Evolutionary conservation across 2,797 vertebrate species (phyloP).

Genomic region (Sitta carolinensis): DNA sequence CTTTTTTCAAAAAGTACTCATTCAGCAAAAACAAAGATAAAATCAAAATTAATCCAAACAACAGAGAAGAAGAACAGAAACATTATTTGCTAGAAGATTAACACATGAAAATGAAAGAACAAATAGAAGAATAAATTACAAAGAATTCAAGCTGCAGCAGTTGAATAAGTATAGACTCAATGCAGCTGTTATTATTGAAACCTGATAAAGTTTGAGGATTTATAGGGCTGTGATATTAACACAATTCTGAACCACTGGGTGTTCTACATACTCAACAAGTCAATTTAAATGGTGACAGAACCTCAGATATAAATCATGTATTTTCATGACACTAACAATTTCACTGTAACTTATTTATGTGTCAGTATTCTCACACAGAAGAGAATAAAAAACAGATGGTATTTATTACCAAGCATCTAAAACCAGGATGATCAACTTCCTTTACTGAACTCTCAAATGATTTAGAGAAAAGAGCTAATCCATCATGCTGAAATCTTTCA

Average conservation of each 20-base stretch:
- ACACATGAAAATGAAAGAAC: not conserved
- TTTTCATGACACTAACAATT: not conserved
- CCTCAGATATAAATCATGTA: not conserved
- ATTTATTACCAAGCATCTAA: not conserved
- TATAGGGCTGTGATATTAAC: not conserved
- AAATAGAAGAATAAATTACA: not conserved
- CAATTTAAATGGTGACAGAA: not conserved
- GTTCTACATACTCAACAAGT: not conserved
- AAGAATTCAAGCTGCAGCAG: not conserved
- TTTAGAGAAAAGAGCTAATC: not conserved
- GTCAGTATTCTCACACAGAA: not conserved
- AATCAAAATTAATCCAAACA: not conserved
- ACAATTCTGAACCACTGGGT: not conserved
- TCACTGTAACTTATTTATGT: not conserved
- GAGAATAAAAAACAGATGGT: not conserved
- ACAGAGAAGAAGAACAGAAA: not conserved
- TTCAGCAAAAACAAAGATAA: not conserved
- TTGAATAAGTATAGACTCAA: not conserved
- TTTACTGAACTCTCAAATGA: not conserved
- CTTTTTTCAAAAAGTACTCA: not conserved
- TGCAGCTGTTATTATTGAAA: not conserved
- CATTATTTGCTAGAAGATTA: not conserved
- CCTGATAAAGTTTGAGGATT: not conserved
- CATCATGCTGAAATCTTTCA: not conserved
- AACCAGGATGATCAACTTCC: not conserved